Evolutionary conservation across 2,888 invertebrate species (phyloP), one percentile per base, ranked within the genome.

Genomic region (Mystacides longicornis): DNA sequence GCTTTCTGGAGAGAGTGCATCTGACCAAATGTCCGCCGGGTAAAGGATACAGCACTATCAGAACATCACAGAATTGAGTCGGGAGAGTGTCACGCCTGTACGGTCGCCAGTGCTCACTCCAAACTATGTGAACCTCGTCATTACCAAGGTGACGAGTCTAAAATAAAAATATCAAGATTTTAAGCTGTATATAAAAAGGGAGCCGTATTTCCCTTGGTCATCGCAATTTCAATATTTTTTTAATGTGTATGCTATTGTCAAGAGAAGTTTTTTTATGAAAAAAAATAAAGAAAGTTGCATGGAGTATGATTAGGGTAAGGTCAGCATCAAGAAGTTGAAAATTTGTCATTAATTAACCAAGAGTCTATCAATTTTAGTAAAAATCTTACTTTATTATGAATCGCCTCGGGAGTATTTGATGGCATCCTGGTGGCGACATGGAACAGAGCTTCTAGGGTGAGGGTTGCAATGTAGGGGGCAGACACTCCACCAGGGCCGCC

Each of bases 391-490:
- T 93, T 93, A 69, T 89, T 89, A 51, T 93, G 78, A 64, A 93
- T 84, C 56, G 89, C 87, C 71, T 93, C 93, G 1, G 92, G 86
- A 49, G 86, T 86, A 66, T 89, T 89, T 0, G 92, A 89, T 7
- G 94, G 93, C 91, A 99, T 95, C 64, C 96, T 81, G 2, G 99
- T 99, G 53, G 97, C 92, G 49, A 99, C 98, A 73, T 99, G 99
- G 75, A 95, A 99, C 63, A 99, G 85, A 53, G 92, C 89, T 77
- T 99, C 98, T 2, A 89, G 78, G 60, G 93, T 93, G 52, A 95
- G 92, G 3, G 93, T 93, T 23, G 97, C 94, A 68, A 87, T 87
- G 73, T 99, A 99, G 0, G 97, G 97, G 5, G 97, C 94, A 19
- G 93, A 93, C 48, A 88, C 84, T 1, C 96, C 96, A n/a, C 88